Evolutionary conservation across 2,113 vertebrate genomes (phyloP), one percentile per base, ranked within the genome.

Genomic region (Garra rufa): DNA sequence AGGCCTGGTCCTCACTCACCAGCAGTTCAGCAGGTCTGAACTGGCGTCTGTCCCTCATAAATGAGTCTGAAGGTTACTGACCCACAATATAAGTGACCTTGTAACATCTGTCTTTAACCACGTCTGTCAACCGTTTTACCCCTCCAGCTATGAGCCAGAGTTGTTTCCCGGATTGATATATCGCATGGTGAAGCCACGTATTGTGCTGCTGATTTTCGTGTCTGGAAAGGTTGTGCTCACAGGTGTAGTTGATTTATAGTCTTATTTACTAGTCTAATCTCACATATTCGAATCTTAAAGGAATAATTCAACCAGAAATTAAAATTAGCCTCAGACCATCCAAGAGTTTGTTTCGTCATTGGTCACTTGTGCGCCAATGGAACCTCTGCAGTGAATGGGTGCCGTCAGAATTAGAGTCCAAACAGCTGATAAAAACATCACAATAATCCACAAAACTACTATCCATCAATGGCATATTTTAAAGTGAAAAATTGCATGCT

Each of bases 211-310:
- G 70, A 99, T 99, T 88, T 99, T 99, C 57, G 97, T 98, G 50
- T 99, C 98, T 44, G 98, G 98, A 87, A 99, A 99, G 90, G 96
- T 99, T 81, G 98, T 99, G 7, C 91, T 99, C 87, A 99, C 98
- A 24, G 98, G 98, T 99, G n/a, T n/a, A n/a, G n/a, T n/a, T n/a
- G n/a, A n/a, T n/a, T n/a, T n/a, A 3, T 59, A 43, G 11, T 46
- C 3, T 6, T 19, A 57, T 24, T 24, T 13, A 4, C 8, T 30
- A 17, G 26, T 65, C 26, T 13, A 65, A 46, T 15, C n/a, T n/a
- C n/a, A n/a, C n/a, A n/a, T n/a, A n/a, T n/a, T n/a, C n/a, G n/a
- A n/a, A n/a, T 15, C 3, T 71, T 24, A 46, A 50, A 75, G 13
- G 28, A 26, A 26, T 34, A 34, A 34, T n/a, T n/a, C n/a, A n/a